Percentiles rank a stretch among this genome's conserved stretches.
phyloP scores from a whole-genome alignment of 2,888 invertebrate species.

The Pocota personata region DNA sequence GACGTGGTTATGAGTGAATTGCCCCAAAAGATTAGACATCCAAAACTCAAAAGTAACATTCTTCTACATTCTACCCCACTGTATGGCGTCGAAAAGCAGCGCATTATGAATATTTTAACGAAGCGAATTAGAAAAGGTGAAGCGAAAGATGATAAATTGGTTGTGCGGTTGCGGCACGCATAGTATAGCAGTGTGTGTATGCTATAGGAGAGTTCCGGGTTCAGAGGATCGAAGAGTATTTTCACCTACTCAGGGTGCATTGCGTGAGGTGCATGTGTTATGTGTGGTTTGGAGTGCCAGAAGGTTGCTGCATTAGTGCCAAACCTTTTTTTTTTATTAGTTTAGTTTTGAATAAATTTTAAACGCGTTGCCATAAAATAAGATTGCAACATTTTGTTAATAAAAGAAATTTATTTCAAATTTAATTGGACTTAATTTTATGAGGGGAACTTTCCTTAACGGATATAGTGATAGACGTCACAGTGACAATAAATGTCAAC shows the following conservation, averaged over 20 bases:
- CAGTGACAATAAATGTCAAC: constrained; percentile 52
- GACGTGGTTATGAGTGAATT: too few species aligned
- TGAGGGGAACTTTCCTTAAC: constrained; percentile 6
- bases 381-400: constrained; percentile 12
- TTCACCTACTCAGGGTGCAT: constrained; percentile 16
- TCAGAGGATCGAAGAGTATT: constrained; percentile 26
- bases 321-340: constrained; percentile 43
- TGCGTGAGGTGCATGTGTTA: constrained; percentile 57
- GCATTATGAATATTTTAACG: constrained; percentile 62
- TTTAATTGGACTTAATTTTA: constrained; percentile 11
- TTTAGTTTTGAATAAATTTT: constrained; percentile 4
- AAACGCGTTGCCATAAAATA: not conserved
- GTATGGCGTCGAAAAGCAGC: not conserved
- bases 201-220: constrained; percentile 65
- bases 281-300: constrained; percentile 3
- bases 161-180: constrained; percentile 48
- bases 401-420: constrained; percentile 16
- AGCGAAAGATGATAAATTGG: constrained; percentile 65
- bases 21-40: too few species aligned
- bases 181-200: not conserved
- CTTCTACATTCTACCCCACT: not conserved
- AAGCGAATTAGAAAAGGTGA: constrained; percentile 68
- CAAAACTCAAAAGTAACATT: not conserved
- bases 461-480: constrained; percentile 3
- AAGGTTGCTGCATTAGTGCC: constrained; percentile 28